phyloP scores from a whole-genome alignment of 2,113 vertebrate species.

The Dascyllus trimaculatus region DNA sequence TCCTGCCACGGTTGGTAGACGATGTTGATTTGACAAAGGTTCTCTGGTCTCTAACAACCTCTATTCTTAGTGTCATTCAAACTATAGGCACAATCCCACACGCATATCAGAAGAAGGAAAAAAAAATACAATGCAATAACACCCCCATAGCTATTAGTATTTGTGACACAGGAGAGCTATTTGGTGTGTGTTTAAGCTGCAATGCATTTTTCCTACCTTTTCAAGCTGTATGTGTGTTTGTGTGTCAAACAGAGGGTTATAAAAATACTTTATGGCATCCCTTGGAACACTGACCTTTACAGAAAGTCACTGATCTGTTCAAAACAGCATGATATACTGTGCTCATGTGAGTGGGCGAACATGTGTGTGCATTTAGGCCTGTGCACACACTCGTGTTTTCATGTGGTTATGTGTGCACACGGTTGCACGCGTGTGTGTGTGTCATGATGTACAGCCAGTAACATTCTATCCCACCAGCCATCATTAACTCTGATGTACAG shows the following conservation, averaged over 20 bases:
- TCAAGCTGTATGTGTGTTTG: conserved; percentile 37
- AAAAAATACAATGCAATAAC: conserved; percentile 5
- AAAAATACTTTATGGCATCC: conserved; percentile 70
- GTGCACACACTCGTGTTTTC: conserved; percentile 7
- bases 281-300: conserved; percentile 75
- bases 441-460: conserved; percentile 62
- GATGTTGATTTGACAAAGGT: not conserved
- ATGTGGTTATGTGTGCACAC: conserved; percentile 13
- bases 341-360: conserved; percentile 1
- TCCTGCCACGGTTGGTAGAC: conserved; percentile 1
- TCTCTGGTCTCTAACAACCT: conserved; percentile 7
- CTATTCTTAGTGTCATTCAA: conserved; percentile 16
- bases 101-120: not conserved
- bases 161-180: conserved; percentile 3
- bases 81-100: not conserved
- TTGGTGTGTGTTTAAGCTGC: conserved; percentile 21
- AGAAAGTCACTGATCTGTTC: conserved; percentile 64
- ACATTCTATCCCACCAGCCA: conserved; percentile 66
- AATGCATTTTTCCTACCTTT: conserved; percentile 21
- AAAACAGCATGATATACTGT: conserved; percentile 61
- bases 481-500: conserved; percentile 77
- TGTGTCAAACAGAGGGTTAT: conserved; percentile 50
- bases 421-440: not conserved
- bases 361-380: not conserved
- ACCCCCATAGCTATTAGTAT: not conserved